phyloP scores from a whole-genome alignment of 2,797 vertebrate species.

The Girardinus metallicus region DNA sequence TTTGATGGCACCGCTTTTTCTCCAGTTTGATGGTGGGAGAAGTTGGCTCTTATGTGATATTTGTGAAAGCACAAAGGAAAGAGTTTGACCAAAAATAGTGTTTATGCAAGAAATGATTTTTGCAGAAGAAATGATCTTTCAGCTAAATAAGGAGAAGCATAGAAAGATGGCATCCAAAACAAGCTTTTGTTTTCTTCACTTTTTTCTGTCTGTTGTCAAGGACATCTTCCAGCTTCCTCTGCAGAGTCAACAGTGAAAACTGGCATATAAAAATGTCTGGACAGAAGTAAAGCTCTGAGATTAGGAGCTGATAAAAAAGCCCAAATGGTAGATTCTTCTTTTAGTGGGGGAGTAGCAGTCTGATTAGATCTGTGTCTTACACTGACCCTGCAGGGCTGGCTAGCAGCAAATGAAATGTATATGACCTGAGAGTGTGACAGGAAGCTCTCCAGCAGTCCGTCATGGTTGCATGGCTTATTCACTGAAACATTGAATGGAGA shows the following conservation, averaged over 20 bases:
- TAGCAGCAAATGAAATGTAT: slow-evolving; percentile 34
- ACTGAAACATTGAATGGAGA: slow-evolving; percentile 46
- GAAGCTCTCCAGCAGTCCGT: slow-evolving; percentile 36
- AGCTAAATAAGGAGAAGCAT: not conserved
- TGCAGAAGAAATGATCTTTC: slow-evolving; percentile 14
- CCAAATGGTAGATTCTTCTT: not conserved
- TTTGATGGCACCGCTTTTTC: not conserved
- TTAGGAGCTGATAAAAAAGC: not conserved
- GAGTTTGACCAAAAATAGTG: not conserved
- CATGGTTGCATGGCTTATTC: slow-evolving; percentile 26
- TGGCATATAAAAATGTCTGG: slow-evolving; percentile 15
- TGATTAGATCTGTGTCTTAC: slow-evolving; percentile 10
- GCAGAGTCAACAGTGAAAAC: slow-evolving; percentile 14
- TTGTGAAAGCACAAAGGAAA: not conserved
- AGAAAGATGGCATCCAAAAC: not conserved
- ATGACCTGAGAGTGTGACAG: slow-evolving; percentile 12
- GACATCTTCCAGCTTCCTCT: slow-evolving; percentile 6
- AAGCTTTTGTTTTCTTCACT: slow-evolving; percentile 18
- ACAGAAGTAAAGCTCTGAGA: not conserved
- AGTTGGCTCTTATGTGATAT: not conserved
- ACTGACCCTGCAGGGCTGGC: slow-evolving; percentile 11
- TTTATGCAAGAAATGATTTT: slow-evolving; percentile 1
- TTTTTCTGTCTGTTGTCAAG: slow-evolving; percentile 3
- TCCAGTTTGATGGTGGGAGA: slow-evolving; percentile 5
- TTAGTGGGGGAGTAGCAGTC: slow-evolving; percentile 11